These are phyloP conservation scores for Beris morrisii DNA, from an alignment of 2,888 invertebrate genomes.

Conservation along the genomic window DNA sequence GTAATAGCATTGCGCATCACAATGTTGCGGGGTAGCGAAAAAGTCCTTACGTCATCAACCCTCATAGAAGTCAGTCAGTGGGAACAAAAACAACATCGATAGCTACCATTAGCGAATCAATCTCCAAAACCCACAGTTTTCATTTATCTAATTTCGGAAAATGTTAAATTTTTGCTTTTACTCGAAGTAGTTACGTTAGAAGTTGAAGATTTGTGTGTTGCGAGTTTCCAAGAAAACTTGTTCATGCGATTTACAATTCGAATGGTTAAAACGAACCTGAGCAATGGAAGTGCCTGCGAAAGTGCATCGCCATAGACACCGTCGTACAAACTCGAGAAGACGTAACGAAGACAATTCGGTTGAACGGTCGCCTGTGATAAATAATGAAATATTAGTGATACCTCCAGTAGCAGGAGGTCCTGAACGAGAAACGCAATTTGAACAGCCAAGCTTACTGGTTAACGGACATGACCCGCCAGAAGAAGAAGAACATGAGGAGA, in stretches of 20 bases:
- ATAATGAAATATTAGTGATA: slow-evolving; percentile 31
- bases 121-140: slow-evolving; percentile 1
- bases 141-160: too few species aligned
- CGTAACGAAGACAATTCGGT: slow-evolving; percentile 47
- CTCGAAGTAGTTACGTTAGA: too few species aligned
- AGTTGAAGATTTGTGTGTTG: slow-evolving; percentile 1
- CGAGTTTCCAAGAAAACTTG: background rate
- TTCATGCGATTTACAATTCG: slow-evolving; percentile 2
- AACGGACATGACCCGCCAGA: slow-evolving; percentile 36
- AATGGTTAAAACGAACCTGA: slow-evolving; percentile 22
- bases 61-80: slow-evolving; percentile 35
- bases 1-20: slow-evolving; percentile 32
- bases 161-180: background rate
- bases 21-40: background rate
- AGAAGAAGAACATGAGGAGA: slow-evolving; percentile 9
- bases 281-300: slow-evolving; percentile 54
- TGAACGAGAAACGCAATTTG: slow-evolving; percentile 22
- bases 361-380: slow-evolving; percentile 33
- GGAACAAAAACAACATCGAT: slow-evolving; percentile 32
- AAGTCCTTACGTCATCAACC: slow-evolving; percentile 43
- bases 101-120: slow-evolving; percentile 4
- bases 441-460: slow-evolving; percentile 36
- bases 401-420: background rate
- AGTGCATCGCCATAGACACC: slow-evolving; percentile 55
- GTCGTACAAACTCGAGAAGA: slow-evolving; percentile 51